Evolutionary conservation across 1,140 invertebrate species (phyloP), one percentile per base, ranked within the genome.

Genomic region (Batillaria attramentaria): DNA sequence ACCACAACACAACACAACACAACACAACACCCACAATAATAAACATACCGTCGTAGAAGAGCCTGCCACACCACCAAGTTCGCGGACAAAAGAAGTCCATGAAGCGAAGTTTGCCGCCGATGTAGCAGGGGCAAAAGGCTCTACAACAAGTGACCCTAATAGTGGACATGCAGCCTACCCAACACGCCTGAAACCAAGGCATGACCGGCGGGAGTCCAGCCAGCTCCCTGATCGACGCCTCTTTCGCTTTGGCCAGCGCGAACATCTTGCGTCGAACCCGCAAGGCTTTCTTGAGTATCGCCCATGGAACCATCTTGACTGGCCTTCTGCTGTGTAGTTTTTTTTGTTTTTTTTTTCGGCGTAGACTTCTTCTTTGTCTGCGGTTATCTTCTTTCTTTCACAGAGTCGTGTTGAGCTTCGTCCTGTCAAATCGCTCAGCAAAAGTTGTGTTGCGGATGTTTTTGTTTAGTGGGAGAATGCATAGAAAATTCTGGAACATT

Each of bases 101-200:
- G n/a, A 46, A 42, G 43, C 46, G 6, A 33, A 60, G 33, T 6
- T 41, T 20, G 10, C 31, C 81, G 18, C 84, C 84, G 8, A 86
- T 57, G 68, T 82, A 87, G 65, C 87, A 88, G 0, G 87, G 86
- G 62, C 83, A 87, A 77, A 85, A 85, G 1, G 79, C 68, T 8
- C 83, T 82, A 46, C 83, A 85, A 24, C 80, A 37, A n/a, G 72
- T 72, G 10, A 82, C 80, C 33, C 79, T 77, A 13, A 86, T 46
- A 16, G 72, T 76, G 16, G 66, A 42, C 54, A 82, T 77, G 16
- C 72, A 70, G 3, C 60, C 81, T 1, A 66, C 65, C 18, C 69
- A 84, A 28, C 80, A 84, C 20, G 84, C 69, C 41, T 86, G 79
- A 60, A 79, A 86, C 83, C 83, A 86, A 13, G 83, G 77, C 28